phyloP scores from a whole-genome alignment of 2,888 invertebrate genomes.

The Cremastinae sp. region DNA sequence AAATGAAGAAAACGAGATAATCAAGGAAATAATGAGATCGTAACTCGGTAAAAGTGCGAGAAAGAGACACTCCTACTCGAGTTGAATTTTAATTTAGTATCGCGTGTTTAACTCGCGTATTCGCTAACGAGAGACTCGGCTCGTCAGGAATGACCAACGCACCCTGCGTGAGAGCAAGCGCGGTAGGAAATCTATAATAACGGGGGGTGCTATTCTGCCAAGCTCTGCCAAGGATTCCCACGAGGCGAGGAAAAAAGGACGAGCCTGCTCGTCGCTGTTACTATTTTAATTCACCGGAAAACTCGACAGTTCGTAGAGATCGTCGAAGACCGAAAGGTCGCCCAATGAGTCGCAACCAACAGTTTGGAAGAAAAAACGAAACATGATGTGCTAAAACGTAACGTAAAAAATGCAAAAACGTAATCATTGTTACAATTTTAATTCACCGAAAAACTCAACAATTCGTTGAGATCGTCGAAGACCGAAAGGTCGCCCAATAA shows the following conservation, averaged over 20 bases:
- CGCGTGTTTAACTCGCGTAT: slow-evolving; percentile 50
- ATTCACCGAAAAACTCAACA: slow-evolving; percentile 12
- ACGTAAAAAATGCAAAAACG: not conserved
- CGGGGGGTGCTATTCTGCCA: slow-evolving; percentile 12
- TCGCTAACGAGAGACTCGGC: slow-evolving; percentile 40
- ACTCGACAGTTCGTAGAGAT: slow-evolving; percentile 33
- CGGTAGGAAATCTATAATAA: not conserved
- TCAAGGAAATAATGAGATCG: not conserved
- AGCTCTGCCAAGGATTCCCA: slow-evolving; percentile 22
- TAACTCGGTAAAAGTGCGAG: not conserved
- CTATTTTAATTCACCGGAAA: not conserved
- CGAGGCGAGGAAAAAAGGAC: slow-evolving; percentile 9
- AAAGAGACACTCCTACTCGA: slow-evolving; percentile 33
- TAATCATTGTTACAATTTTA: not conserved
- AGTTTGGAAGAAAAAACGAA: not conserved
- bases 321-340: slow-evolving; percentile 33
- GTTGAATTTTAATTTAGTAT: slow-evolving; percentile 47
- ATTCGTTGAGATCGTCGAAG: slow-evolving; percentile 17
- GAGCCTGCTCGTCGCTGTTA: not conserved
- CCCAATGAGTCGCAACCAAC: not conserved
- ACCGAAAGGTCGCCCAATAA: slow-evolving; percentile 26
- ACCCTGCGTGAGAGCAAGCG: slow-evolving; percentile 27
- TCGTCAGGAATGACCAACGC: slow-evolving; percentile 37
- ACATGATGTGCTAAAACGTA: not conserved
- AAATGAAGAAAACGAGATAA: slow-evolving; percentile 6